Conservation (phyloP, 2,888 invertebrate species). For the Nemotelus pantherinus region DNA sequence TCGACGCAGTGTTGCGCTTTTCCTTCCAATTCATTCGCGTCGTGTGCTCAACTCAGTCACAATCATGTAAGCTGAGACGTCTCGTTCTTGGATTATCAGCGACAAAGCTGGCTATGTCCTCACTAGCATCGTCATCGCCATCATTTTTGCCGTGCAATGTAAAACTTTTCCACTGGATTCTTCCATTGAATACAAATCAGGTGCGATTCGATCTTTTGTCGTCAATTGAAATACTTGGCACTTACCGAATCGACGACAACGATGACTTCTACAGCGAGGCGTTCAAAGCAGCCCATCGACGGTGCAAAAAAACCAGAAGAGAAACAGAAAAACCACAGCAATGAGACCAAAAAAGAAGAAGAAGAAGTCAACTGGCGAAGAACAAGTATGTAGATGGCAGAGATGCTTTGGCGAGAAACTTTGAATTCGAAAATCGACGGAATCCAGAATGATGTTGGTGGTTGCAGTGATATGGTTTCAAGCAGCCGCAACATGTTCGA, state of each 20-base stretch:
- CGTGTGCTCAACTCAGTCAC: neutral
- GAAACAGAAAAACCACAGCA: neutral
- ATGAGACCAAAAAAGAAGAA: neutral
- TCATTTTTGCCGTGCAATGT: conserved; percentile 37
- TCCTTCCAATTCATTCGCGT: neutral
- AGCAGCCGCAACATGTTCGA: neutral
- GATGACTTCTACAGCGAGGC: neutral
- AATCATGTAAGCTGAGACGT: neutral
- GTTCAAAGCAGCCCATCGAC: neutral
- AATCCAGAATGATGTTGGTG: neutral
- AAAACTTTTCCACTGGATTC: conserved; percentile 41
- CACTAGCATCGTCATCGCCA: neutral
- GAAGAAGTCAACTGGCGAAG: neutral
- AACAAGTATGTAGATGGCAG: neutral
- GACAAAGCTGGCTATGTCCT: conserved; percentile 15
- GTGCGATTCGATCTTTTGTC: conserved; percentile 43
- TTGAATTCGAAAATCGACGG: neutral
- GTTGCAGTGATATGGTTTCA: neutral
- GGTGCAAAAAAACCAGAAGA: neutral
- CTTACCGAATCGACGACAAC: conserved; percentile 31
- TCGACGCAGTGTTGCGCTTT: conserved; percentile 38
- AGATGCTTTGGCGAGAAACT: neutral
- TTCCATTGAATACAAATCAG: conserved; percentile 48
- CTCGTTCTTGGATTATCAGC: neutral
- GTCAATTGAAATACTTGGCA: conserved; percentile 38